Base-by-base conservation (phyloP, 1,140 invertebrate genomes). In the Chrysomallon squamiferum region DNA sequence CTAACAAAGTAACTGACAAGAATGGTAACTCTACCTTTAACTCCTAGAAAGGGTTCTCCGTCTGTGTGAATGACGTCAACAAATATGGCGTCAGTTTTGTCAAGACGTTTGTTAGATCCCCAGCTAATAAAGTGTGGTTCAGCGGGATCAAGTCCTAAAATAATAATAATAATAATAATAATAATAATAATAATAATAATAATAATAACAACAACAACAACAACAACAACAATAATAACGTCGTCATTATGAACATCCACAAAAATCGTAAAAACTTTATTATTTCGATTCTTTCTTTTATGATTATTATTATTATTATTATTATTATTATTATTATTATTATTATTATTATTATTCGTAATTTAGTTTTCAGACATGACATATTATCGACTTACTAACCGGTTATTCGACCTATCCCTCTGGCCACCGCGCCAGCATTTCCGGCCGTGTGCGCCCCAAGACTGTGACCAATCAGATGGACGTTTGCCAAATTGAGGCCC, bases 381-480 rank as follows among this genome's bases (percentile, higher is more conserved):
- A n/a, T n/a, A n/a, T n/a, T n/a, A n/a, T n/a, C n/a, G n/a, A n/a
- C n/a, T n/a, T n/a, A n/a, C 56, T 58, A 61, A 82, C 87, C 88
- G 43, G 92, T 91, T 43, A 94, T 93, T 63, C 91, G 86, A 1
- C 89, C 92, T 91, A 18, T 95, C 87, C 74, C 95, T 52, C 89
- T 89, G 6, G 96, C 81, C 77, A 94, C 91, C 1, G 93, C 90
- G 0, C 95, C 96, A 0, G 94, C 93, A 78, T 96, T 97, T 0
- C 94, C 94, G 56, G 89, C 90, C 3, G 94, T 86, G 86, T 97
- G 95, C 0, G 95, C 95, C 0, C 95, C 95, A 6, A 97, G 87
- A 50, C 93, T 95, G 84, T 97, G 95, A 0, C 95, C 96, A 71
- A 97, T 94, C 38, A 93, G 89, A 80, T 97, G 95, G 3, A 82